Conservation (phyloP, 1,140 invertebrate species). For the Lepidurus packardi region DNA sequence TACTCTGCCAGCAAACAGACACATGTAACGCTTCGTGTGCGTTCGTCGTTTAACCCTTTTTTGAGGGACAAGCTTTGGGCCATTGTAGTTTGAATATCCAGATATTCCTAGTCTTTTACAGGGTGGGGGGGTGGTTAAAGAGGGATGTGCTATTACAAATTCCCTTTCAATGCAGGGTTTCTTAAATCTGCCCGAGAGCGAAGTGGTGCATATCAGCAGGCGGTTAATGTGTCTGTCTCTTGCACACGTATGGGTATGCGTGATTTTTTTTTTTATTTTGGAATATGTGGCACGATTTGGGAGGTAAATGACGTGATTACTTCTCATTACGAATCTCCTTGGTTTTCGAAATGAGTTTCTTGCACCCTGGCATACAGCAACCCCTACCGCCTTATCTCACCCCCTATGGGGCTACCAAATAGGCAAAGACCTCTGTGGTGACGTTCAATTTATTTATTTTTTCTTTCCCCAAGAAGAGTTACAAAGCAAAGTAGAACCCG, state of each 20-base stretch:
- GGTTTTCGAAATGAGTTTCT: neutral
- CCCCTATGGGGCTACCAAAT: neutral
- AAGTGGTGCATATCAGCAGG: neutral
- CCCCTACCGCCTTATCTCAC: neutral
- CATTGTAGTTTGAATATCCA: no score
- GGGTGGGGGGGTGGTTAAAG: no score
- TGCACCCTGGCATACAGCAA: neutral
- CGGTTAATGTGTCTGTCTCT: constrained; percentile 10
- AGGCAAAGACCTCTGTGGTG: constrained; percentile 9
- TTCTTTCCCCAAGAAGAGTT: neutral
- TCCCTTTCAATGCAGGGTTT: no score
- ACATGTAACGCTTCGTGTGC: neutral
- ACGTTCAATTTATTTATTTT: neutral
- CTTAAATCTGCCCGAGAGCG: neutral
- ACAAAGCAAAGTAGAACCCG: no score
- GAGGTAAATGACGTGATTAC: constrained; percentile 21
- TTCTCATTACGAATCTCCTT: constrained; percentile 6
- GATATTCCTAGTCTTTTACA: no score
- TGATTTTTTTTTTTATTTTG: neutral
- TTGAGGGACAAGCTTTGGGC: neutral
- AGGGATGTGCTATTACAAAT: no score
- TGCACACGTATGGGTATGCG: neutral
- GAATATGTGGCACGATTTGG: constrained; percentile 1
- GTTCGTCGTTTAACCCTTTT: neutral
- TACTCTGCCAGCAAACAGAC: neutral